These are phyloP conservation scores for Eueides isabella DNA, from an alignment of 1,140 invertebrate genomes.

Conservation along the genomic window DNA sequence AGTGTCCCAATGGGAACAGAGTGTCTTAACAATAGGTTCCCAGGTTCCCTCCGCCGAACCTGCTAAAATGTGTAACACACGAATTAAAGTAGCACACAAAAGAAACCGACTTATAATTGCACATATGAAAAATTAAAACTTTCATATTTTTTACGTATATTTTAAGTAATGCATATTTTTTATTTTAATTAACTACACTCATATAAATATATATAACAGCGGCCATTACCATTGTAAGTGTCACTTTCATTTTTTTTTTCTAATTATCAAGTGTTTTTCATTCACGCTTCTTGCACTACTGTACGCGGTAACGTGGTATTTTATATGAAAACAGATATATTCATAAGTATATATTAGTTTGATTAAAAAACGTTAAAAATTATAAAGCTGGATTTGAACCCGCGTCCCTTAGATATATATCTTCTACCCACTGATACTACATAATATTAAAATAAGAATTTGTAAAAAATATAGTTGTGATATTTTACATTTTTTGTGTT, in stretches of 20 bases:
- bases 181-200: constrained; percentile 4
- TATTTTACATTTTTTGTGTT: too few species aligned
- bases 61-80: too few species aligned
- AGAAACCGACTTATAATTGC: background rate
- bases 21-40: too few species aligned
- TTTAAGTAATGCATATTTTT: background rate
- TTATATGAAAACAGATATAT: background rate
- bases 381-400: background rate
- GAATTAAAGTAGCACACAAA: background rate
- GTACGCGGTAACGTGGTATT: constrained; percentile 23
- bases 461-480: background rate
- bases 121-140: background rate
- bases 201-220: background rate
- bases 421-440: background rate
- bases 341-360: background rate
- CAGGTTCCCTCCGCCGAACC: too few species aligned
- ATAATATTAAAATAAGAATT: background rate
- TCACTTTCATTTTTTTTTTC: constrained; percentile 16
- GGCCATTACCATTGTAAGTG: background rate
- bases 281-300: constrained; percentile 28
- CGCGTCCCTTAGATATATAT: background rate
- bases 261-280: background rate
- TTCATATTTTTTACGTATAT: background rate
- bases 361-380: background rate
- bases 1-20: too few species aligned